A percentile compares a stretch with the other conserved stretches of the same genome.
phyloP scores from a whole-genome alignment of 2,797 vertebrate species.

The Anas capensis region DNA sequence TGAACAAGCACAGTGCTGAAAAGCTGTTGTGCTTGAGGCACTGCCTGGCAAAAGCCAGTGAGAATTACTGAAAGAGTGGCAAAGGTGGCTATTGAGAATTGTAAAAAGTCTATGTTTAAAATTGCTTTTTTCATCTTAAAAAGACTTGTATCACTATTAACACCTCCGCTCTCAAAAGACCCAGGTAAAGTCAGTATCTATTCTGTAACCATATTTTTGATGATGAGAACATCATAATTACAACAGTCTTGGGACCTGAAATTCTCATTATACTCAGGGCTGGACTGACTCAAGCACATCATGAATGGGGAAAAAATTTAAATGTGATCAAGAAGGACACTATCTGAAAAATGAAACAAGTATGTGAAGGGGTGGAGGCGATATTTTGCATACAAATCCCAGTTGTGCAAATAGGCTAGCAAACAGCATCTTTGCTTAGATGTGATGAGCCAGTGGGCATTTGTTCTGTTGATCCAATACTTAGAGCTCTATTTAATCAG shows the following conservation, averaged over 20 bases:
- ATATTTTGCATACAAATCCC: conserved; percentile 6
- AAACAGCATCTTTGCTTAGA: neutral
- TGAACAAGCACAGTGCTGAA: neutral
- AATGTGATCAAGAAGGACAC: neutral
- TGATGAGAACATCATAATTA: conserved; percentile 7
- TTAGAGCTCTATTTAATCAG: conserved; percentile 28
- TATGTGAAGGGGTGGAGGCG: neutral
- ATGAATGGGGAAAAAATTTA: neutral
- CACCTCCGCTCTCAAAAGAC: neutral
- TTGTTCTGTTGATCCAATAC: conserved; percentile 34
- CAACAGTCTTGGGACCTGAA: neutral
- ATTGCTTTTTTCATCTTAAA: neutral
- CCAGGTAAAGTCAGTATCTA: neutral
- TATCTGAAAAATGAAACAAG: neutral
- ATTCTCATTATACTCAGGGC: neutral
- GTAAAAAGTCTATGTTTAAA: conserved; percentile 1
- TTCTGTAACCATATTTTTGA: neutral
- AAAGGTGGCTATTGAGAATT: neutral
- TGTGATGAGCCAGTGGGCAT: neutral
- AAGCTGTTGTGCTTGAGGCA: neutral
- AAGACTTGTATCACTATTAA: neutral
- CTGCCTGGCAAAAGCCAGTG: neutral
- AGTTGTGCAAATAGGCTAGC: neutral
- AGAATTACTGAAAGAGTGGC: neutral
- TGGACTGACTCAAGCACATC: neutral